A percentile compares a stretch with the other conserved stretches of the same genome.
These are phyloP conservation scores for Naja naja DNA, from an alignment of 2,113 vertebrate species.

Conservation along the genomic window DNA sequence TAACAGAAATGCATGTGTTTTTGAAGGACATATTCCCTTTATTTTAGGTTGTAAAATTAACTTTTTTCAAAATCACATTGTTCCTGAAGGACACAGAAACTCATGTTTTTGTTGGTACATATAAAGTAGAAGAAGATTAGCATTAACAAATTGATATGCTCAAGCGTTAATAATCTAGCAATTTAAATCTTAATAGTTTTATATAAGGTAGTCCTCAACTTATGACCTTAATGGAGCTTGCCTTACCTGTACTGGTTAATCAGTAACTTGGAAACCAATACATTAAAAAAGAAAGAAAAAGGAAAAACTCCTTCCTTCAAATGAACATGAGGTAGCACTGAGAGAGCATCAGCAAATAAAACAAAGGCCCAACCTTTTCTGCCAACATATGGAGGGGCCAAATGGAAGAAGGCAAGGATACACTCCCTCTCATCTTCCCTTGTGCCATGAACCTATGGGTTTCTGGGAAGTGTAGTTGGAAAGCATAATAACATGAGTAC, in stretches of 20 bases:
- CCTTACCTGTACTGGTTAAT: neutral
- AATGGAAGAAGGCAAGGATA: too few species aligned
- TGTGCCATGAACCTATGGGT: too few species aligned
- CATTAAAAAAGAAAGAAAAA: neutral
- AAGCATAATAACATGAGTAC: too few species aligned
- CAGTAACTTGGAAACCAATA: neutral
- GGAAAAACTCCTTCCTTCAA: neutral
- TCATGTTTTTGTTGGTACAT: neutral
- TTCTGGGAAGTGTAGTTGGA: too few species aligned
- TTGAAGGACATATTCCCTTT: neutral
- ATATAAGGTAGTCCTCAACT: neutral
- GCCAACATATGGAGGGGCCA: too few species aligned
- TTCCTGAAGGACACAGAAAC: neutral
- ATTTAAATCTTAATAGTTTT: neutral
- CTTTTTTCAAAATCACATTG: neutral
- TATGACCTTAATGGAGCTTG: too few species aligned
- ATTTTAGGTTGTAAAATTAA: conserved; percentile 13
- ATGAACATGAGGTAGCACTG: neutral
- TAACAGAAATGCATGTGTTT: neutral
- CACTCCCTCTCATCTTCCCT: too few species aligned
- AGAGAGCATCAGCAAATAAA: neutral
- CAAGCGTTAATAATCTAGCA: neutral
- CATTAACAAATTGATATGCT: neutral
- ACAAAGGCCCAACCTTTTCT: neutral
- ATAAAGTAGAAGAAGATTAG: neutral